These are phyloP conservation scores for Pachyseris speciosa DNA, from an alignment of 64 coral and sea anemone species.

Conservation along the genomic window DNA sequence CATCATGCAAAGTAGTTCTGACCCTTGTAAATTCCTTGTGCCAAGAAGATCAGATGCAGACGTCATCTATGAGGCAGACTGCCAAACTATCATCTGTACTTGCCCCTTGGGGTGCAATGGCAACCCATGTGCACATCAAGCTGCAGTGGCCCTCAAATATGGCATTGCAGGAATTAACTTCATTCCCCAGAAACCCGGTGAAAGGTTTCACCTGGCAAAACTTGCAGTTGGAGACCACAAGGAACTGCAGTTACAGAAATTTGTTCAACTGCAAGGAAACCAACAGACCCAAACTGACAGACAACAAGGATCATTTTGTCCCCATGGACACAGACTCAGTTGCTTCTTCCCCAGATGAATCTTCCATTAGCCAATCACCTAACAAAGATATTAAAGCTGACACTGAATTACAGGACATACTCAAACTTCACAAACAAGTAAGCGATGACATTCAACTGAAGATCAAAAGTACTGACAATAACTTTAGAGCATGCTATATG, in stretches of 20 bases:
- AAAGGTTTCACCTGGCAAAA: slow-evolving; percentile 14
- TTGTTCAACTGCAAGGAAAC: slow-evolving; percentile 41
- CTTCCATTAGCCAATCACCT: too few relatives aligned
- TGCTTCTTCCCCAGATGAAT: too few relatives aligned
- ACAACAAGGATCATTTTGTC: too few relatives aligned
- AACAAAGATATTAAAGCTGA: neutral
- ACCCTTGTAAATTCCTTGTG: slow-evolving; percentile 16
- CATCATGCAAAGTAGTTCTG: slow-evolving; percentile 12
- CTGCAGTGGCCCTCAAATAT: slow-evolving; percentile 39
- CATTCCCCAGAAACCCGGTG: slow-evolving; percentile 23
- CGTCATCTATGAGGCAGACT: neutral
- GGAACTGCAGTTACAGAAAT: neutral
- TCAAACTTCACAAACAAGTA: slow-evolving; percentile 48
- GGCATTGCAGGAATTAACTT: slow-evolving; percentile 24
- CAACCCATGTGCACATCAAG: slow-evolving; percentile 50
- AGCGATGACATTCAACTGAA: slow-evolving; percentile 47
- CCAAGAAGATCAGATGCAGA: slow-evolving; percentile 37
- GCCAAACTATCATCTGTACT: neutral
- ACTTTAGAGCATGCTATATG: slow-evolving; percentile 33
- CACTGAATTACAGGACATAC: neutral
- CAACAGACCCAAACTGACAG: too few relatives aligned
- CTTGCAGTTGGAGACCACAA: slow-evolving; percentile 35
- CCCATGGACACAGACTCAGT: too few relatives aligned
- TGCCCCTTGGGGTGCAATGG: neutral
- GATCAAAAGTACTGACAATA: slow-evolving; percentile 40